A percentile compares a stretch with the other conserved stretches of the same genome.
Conservation (phyloP, 2,888 invertebrate genomes). For the Acronicta aceris region DNA sequence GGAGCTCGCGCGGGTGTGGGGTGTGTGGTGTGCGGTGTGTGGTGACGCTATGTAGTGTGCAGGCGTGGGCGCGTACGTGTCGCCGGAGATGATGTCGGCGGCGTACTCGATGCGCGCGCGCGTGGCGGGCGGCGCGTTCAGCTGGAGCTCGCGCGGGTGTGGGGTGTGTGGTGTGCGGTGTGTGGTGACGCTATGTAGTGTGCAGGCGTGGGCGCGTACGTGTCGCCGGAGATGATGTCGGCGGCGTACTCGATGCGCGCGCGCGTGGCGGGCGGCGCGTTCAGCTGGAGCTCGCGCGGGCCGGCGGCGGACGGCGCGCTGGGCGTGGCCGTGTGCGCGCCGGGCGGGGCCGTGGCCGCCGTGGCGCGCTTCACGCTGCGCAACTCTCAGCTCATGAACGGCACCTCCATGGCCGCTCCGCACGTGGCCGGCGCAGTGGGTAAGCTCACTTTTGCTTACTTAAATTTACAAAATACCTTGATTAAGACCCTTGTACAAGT, state of each 20-base stretch:
- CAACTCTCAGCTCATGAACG: constrained; percentile 97
- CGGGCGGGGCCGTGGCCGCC: constrained; percentile 97
- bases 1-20: no score
- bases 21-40: no score
- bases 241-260: constrained; percentile 97
- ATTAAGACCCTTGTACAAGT: no score
- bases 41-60: no score
- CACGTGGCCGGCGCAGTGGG: constrained; percentile 98
- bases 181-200: background rate
- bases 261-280: constrained; percentile 95
- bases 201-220: constrained; percentile 97
- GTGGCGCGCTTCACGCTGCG: constrained; percentile 96
- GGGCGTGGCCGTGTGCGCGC: constrained; percentile 97
- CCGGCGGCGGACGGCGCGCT: constrained; percentile 96
- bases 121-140: no score
- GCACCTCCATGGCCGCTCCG: constrained; percentile 99
- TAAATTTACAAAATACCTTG: background rate
- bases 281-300: constrained; percentile 97
- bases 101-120: no score
- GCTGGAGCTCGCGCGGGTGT: no score
- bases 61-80: no score
- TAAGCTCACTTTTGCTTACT: constrained; percentile 67
- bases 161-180: no score
- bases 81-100: no score
- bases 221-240: constrained; percentile 99